Conservation (phyloP, 2,113 vertebrate genomes). For the Microcebus lehilahytsara region DNA sequence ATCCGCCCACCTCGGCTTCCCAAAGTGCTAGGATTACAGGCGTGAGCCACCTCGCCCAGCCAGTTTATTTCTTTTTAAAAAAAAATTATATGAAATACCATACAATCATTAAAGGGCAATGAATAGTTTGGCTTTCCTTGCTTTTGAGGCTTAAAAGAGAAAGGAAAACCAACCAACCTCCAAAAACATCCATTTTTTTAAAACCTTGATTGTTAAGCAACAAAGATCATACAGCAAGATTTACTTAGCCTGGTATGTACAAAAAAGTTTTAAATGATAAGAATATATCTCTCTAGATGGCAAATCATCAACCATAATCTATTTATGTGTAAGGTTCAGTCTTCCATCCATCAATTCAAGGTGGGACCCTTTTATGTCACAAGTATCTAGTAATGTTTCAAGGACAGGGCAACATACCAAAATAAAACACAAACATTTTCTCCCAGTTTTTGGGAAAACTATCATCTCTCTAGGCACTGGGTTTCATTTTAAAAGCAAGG, state of each 20-base stretch:
- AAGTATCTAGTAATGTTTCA: slow-evolving; percentile 24
- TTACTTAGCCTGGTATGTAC: not conserved
- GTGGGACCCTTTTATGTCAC: not conserved
- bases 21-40: too few species aligned
- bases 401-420: not conserved
- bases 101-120: not conserved
- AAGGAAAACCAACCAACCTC: not conserved
- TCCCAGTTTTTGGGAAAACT: not conserved
- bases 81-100: not conserved
- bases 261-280: slow-evolving; percentile 40
- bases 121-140: not conserved
- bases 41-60: too few species aligned
- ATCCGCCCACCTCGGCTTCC: too few species aligned
- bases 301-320: slow-evolving; percentile 66
- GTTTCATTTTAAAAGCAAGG: slow-evolving; percentile 40
- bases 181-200: not conserved
- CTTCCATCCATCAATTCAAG: not conserved
- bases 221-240: slow-evolving; percentile 26
- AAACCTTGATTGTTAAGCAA: not conserved
- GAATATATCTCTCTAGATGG: not conserved
- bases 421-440: not conserved
- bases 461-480: not conserved
- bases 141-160: not conserved
- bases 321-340: not conserved
- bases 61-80: not conserved